Evolutionary conservation across 2,113 vertebrate species (phyloP).

Genomic region (Periophthalmodon schlosseri): DNA sequence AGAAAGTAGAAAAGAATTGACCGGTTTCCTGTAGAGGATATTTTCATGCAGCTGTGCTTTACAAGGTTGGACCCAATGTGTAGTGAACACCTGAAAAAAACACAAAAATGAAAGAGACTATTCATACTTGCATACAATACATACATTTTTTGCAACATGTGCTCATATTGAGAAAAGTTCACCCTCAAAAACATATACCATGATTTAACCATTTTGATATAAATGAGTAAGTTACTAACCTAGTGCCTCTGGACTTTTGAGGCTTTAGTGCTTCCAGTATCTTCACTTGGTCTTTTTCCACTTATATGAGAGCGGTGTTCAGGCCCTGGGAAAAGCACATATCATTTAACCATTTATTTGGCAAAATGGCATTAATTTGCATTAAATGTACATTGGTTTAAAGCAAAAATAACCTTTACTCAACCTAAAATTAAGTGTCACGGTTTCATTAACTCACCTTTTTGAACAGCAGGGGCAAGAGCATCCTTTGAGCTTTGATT

Average conservation of each 20-base stretch:
- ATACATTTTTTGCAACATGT: background rate
- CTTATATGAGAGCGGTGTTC: constrained; percentile 51
- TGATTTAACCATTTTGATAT: background rate
- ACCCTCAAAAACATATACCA: background rate
- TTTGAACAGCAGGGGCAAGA: constrained; percentile 37
- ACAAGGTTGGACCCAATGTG: constrained; percentile 15
- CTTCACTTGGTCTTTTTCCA: constrained; percentile 75
- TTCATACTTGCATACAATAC: background rate
- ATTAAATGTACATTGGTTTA: background rate
- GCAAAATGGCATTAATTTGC: background rate
- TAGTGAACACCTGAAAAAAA: constrained; percentile 19
- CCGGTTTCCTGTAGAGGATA: constrained; percentile 24
- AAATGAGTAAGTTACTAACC: constrained; percentile 34
- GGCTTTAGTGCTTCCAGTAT: constrained; percentile 52
- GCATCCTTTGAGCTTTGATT: constrained; percentile 55
- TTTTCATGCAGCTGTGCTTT: constrained; percentile 30
- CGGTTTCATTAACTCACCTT: constrained; percentile 51
- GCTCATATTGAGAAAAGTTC: background rate
- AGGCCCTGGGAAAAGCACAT: constrained; percentile 43
- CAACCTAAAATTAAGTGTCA: background rate
- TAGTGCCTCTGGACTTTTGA: constrained; percentile 76
- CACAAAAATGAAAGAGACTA: background rate
- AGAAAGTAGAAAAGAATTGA: constrained; percentile 27
- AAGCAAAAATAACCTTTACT: background rate
- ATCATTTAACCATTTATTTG: background rate